A percentile compares a stretch with the other conserved stretches of the same genome.
phyloP scores from a whole-genome alignment of 2,797 vertebrate species.

The Uromys caudimaculatus region DNA sequence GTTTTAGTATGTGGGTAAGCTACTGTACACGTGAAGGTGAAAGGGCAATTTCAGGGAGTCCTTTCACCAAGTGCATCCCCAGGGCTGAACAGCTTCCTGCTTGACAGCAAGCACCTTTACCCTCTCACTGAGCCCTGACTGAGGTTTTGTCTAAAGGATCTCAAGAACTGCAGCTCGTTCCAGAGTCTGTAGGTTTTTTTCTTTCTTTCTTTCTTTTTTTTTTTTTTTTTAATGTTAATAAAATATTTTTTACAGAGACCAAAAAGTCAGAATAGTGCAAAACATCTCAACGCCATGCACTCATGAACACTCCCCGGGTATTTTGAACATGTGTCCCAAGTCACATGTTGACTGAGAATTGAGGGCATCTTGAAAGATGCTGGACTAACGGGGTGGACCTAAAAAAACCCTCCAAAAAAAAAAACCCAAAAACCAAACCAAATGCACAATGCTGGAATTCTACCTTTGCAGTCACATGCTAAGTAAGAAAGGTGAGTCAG shows the following conservation, averaged over 20 bases:
- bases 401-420: not conserved
- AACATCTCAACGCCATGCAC: conserved; percentile 90
- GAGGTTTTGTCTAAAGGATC: not conserved
- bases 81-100: too few relatives aligned
- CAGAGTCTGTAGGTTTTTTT: conserved; percentile 64
- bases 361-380: conserved; percentile 75
- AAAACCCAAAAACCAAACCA: not conserved
- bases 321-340: conserved; percentile 73
- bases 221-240: conserved; percentile 87
- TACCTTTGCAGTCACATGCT: conserved; percentile 86
- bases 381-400: conserved; percentile 47
- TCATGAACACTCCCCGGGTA: conserved; percentile 77
- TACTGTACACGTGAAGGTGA: not conserved
- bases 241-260: conserved; percentile 92
- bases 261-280: conserved; percentile 91
- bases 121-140: not conserved
- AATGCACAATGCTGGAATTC: conserved; percentile 11
- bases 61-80: too few relatives aligned
- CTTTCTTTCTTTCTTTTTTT: conserved; percentile 71
- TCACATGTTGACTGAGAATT: conserved; percentile 82
- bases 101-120: not conserved
- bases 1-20: too few relatives aligned
- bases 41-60: not conserved
- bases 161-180: not conserved
- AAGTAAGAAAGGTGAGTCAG: conserved; percentile 49